Percentiles rank a stretch among this genome's conserved stretches.
These are phyloP conservation scores for Bettongia penicillata DNA, from an alignment of 2,113 vertebrate genomes.

Conservation along the genomic window DNA sequence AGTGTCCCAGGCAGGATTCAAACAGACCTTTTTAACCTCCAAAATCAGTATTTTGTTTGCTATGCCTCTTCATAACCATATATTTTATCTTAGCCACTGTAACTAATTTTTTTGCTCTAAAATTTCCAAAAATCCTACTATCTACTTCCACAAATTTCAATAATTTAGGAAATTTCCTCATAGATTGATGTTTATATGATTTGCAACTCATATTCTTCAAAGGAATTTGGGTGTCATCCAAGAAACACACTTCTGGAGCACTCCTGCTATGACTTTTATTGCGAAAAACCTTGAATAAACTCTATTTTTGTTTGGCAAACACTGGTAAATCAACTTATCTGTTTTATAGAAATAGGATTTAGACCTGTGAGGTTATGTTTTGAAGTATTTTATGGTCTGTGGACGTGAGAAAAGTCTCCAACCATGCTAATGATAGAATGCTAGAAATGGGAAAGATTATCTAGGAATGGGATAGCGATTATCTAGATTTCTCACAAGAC, in stretches of 20 bases:
- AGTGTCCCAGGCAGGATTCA: background rate
- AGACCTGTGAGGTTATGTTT: background rate
- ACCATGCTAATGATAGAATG: background rate
- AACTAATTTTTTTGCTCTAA: background rate
- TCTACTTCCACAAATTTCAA: background rate
- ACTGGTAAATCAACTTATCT: background rate
- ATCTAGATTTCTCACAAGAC: background rate
- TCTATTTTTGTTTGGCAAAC: background rate
- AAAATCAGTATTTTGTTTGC: background rate
- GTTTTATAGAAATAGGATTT: background rate
- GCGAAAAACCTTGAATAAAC: background rate
- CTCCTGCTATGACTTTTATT: background rate
- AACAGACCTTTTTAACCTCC: background rate
- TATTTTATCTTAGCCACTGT: background rate
- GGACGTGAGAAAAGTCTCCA: background rate
- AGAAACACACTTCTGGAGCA: background rate
- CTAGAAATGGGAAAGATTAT: background rate
- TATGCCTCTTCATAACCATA: background rate
- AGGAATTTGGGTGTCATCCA: background rate
- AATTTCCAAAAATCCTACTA: background rate
- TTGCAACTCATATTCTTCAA: background rate
- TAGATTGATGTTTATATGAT: background rate
- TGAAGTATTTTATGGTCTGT: background rate
- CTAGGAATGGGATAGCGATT: background rate
- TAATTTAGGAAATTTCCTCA: background rate